Conservation (phyloP, 1,140 invertebrate species). For the Diorhabda sublineata region DNA sequence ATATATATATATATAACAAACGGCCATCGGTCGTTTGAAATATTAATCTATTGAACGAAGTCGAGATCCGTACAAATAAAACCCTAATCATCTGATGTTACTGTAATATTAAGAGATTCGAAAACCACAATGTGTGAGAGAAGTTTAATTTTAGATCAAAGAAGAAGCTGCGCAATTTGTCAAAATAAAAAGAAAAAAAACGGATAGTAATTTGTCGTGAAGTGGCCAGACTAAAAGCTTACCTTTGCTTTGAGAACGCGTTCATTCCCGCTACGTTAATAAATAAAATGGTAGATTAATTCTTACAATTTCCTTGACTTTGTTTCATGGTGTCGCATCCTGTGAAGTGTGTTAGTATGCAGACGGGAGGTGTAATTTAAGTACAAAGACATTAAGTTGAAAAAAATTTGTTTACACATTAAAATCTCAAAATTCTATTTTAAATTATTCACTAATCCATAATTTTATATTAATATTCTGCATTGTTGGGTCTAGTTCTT, state of each 20-base stretch:
- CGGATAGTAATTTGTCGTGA: not conserved
- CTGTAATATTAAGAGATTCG: not conserved
- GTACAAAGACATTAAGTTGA: not conserved
- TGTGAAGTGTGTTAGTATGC: not conserved
- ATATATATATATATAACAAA: too few relatives aligned
- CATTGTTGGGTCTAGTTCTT: too few relatives aligned
- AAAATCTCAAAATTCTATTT: too few relatives aligned
- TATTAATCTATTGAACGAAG: too few relatives aligned
- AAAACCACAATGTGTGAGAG: not conserved
- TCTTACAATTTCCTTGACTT: slow-evolving; percentile 2
- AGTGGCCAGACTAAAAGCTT: slow-evolving; percentile 1
- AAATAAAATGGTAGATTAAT: slow-evolving; percentile 3
- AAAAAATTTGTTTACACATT: not conserved
- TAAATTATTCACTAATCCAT: too few relatives aligned
- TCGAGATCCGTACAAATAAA: too few relatives aligned
- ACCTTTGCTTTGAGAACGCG: not conserved
- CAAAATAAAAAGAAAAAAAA: not conserved
- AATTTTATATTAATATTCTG: too few relatives aligned
- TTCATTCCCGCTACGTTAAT: not conserved
- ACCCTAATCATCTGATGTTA: not conserved
- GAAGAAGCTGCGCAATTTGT: not conserved
- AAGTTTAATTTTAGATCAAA: not conserved
- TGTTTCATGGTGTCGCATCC: not conserved
- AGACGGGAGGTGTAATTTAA: not conserved
- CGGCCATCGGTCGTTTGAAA: too few relatives aligned